phyloP scores from a whole-genome alignment of 2,113 vertebrate species.

The Syrrhaptes paradoxus region DNA sequence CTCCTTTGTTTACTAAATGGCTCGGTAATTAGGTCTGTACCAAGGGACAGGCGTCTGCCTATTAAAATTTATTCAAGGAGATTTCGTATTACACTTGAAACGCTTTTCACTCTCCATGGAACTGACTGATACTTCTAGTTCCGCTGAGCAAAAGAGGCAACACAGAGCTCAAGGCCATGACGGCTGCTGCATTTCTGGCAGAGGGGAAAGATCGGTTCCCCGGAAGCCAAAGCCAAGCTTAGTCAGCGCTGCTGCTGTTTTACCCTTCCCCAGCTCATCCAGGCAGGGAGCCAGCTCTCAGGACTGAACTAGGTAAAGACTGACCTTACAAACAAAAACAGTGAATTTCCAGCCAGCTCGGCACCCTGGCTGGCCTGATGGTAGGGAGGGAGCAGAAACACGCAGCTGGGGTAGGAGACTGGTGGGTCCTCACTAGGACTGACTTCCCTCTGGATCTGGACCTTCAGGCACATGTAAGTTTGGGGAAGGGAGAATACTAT shows the following conservation, averaged over 20 bases:
- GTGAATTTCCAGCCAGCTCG: not conserved
- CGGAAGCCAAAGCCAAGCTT: conserved; percentile 30
- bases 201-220: not conserved
- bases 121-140: not conserved
- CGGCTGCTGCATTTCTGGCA: accelerated
- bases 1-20: conserved; percentile 17
- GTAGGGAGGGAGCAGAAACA: not conserved
- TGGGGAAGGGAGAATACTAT: accelerated
- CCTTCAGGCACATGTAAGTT: not conserved
- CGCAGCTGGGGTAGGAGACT: not conserved
- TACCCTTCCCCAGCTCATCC: not conserved
- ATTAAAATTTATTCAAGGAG: not conserved
- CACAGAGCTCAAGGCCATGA: not conserved
- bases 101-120: not conserved
- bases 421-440: not conserved
- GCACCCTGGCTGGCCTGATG: accelerated
- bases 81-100: not conserved
- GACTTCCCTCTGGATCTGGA: not conserved
- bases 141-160: not conserved
- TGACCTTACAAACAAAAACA: not conserved
- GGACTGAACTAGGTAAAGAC: not conserved
- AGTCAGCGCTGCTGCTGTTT: not conserved
- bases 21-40: not conserved
- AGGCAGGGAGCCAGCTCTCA: conserved; percentile 18
- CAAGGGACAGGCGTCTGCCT: not conserved